Evolutionary conservation across 35 echinoderm and acorn worm species (phyloP).

Genomic region (Heliocidaris tuberculata): DNA sequence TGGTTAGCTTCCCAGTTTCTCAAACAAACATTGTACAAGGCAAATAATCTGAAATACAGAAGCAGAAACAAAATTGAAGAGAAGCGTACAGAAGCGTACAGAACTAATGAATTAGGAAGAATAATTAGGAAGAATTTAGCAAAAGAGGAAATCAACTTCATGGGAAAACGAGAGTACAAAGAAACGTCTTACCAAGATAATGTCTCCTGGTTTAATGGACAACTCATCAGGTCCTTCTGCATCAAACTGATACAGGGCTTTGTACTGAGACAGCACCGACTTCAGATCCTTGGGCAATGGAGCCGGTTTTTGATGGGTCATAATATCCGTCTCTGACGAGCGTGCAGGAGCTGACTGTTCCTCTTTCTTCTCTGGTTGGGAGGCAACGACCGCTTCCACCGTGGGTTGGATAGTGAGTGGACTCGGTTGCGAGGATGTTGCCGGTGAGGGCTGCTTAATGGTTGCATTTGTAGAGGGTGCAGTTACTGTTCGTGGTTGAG

Average conservation of each 20-base stretch:
- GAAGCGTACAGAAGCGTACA: too few species aligned
- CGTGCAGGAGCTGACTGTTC: not conserved
- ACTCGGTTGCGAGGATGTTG: constrained; percentile 31
- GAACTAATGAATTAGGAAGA: too few species aligned
- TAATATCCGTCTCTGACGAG: not conserved
- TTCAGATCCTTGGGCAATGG: constrained; percentile 21
- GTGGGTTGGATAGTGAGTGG: constrained; percentile 27
- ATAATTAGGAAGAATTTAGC: too few species aligned
- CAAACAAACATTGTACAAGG: too few species aligned
- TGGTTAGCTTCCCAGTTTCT: too few species aligned
- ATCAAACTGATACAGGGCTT: constrained; percentile 80
- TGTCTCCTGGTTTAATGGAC: constrained; percentile 91
- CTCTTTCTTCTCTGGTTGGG: not conserved
- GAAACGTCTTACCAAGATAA: constrained; percentile 79
- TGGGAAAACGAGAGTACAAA: not conserved
- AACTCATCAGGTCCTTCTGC: constrained; percentile 80
- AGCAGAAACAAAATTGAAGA: too few species aligned
- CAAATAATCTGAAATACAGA: too few species aligned
- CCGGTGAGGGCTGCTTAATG: not conserved
- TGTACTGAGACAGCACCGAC: constrained; percentile 61
- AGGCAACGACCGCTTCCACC: constrained; percentile 17
- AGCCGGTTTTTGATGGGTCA: not conserved
- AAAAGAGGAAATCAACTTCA: too few species aligned
- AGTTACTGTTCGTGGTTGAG: constrained; percentile 21
- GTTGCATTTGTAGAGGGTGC: not conserved